A percentile compares a stretch with the other conserved stretches of the same genome.
Evolutionary conservation across 2,888 invertebrate species (phyloP).

Genomic region (Osmoderma eremita): DNA sequence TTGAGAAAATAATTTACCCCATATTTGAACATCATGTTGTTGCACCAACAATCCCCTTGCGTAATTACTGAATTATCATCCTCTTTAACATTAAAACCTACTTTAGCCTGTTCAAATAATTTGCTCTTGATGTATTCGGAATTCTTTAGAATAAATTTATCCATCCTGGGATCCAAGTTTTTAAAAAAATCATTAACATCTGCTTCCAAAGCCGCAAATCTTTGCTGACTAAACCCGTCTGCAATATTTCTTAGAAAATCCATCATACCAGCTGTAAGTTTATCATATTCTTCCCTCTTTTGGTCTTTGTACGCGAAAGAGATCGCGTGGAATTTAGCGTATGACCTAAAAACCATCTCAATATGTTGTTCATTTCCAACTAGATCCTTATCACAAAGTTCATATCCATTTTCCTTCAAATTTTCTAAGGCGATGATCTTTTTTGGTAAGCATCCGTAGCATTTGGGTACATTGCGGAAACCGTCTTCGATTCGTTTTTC

Average conservation of each 20-base stretch:
- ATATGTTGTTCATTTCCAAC: conserved; percentile 55
- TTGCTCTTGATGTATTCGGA: not conserved
- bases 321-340: conserved; percentile 56
- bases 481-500: conserved; percentile 13
- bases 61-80: conserved; percentile 30
- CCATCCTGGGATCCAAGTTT: conserved; percentile 16
- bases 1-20: conserved; percentile 41
- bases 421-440: conserved; percentile 54
- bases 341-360: conserved; percentile 52
- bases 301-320: conserved; percentile 54
- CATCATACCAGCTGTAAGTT: not conserved
- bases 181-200: conserved; percentile 8
- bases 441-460: conserved; percentile 34
- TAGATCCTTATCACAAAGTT: conserved; percentile 51
- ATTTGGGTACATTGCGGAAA: conserved; percentile 41
- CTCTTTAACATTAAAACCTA: not conserved
- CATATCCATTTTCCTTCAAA: conserved; percentile 50
- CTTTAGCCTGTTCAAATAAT: conserved; percentile 3
- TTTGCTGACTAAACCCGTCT: not conserved
- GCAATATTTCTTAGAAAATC: not conserved
- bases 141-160: conserved; percentile 21
- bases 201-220: not conserved
- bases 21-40: conserved; percentile 48
- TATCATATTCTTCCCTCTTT: conserved; percentile 45
- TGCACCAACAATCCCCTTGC: conserved; percentile 48